phyloP scores from a whole-genome alignment of 2,797 vertebrate genomes.

The Diceros bicornis region DNA sequence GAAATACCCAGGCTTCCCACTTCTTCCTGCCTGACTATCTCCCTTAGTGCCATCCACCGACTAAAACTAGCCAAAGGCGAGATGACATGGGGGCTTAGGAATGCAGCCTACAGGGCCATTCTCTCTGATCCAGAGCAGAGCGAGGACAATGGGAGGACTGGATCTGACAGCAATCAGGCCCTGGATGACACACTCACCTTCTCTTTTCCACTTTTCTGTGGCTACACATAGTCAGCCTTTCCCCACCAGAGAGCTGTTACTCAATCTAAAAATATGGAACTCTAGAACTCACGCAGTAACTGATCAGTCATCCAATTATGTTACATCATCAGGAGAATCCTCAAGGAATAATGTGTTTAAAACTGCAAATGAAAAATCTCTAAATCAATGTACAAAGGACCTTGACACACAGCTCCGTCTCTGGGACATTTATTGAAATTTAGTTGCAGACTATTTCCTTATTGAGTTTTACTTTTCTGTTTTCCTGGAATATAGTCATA shows the following conservation, averaged over 20 bases:
- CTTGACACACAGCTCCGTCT: constrained; percentile 40
- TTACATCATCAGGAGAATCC: not conserved
- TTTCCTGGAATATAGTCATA: constrained; percentile 65
- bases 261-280: constrained; percentile 18
- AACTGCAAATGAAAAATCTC: not conserved
- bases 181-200: not conserved
- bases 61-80: not conserved
- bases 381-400: not conserved
- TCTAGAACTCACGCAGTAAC: not conserved
- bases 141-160: not conserved
- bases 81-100: not conserved
- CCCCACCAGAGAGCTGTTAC: not conserved
- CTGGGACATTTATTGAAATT: constrained; percentile 53
- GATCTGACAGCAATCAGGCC: not conserved
- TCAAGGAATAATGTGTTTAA: constrained; percentile 20
- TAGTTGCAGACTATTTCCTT: constrained; percentile 61
- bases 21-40: not conserved
- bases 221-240: constrained; percentile 2
- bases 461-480: constrained; percentile 64
- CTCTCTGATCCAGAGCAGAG: not conserved
- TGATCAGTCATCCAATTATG: not conserved
- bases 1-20: not conserved
- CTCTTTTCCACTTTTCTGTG: constrained; percentile 33
- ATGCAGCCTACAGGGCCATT: not conserved
- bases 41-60: not conserved